A percentile compares a stretch with the other conserved stretches of the same genome.
These are phyloP conservation scores for Carabus problematicus DNA, from an alignment of 2,888 invertebrate genomes.

Conservation along the genomic window DNA sequence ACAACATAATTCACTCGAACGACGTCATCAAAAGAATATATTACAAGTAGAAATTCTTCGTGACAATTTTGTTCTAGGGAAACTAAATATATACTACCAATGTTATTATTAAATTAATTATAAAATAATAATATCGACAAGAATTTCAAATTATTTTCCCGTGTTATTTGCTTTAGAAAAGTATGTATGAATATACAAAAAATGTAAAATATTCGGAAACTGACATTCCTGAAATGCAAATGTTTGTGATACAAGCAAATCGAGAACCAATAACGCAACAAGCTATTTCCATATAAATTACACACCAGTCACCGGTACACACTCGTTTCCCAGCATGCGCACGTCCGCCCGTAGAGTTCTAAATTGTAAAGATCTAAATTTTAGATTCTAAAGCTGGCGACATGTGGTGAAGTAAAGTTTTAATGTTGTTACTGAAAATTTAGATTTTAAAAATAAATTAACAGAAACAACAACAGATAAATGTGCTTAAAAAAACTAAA, in stretches of 20 bases:
- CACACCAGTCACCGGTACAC: conserved; percentile 1
- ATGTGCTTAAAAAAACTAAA: no score
- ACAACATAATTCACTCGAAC: no score
- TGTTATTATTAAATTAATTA: no score
- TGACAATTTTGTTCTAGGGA: no score
- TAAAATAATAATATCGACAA: no score
- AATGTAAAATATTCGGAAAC: conserved; percentile 20
- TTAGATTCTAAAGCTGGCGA: no score
- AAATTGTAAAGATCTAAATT: no score
- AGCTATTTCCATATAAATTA: conserved; percentile 35
- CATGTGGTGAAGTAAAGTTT: conserved; percentile 10
- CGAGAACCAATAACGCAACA: conserved; percentile 33
- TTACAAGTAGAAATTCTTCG: no score
- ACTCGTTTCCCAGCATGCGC: not conserved
- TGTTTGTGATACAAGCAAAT: conserved; percentile 28
- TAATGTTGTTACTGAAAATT: conserved; percentile 22
- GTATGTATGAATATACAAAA: not conserved
- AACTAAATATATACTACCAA: no score
- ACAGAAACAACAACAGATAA: conserved; percentile 1
- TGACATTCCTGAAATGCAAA: conserved; percentile 27
- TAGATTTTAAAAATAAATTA: conserved; percentile 23
- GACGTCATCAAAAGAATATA: no score
- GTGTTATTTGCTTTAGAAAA: conserved; percentile 6
- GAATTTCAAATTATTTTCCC: no score
- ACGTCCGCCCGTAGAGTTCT: no score